phyloP scores from a whole-genome alignment of 92 coral and sea anemone genomes.

The Epizoanthus stellaris region DNA sequence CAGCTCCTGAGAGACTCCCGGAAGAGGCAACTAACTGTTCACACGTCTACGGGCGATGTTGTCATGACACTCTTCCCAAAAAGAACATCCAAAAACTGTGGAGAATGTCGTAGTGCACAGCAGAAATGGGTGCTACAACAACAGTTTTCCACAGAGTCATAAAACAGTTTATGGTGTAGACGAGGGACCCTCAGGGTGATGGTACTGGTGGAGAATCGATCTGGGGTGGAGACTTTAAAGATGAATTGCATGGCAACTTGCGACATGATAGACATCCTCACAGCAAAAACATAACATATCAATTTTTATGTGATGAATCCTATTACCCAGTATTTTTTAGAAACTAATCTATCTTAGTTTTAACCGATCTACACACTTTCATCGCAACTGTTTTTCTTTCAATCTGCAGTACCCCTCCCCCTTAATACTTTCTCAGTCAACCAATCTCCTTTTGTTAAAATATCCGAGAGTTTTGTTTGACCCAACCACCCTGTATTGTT shows the following conservation, averaged over 20 bases:
- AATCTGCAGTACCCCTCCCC: no score
- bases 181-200: slow-evolving; percentile 96
- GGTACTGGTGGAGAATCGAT: slow-evolving; percentile 99
- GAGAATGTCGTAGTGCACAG: slow-evolving; percentile 94
- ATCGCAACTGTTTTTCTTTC: no score
- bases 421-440: no score
- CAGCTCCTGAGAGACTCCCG: slow-evolving; percentile 79
- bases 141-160: slow-evolving; percentile 95
- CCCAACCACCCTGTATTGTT: no score
- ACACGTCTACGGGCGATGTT: slow-evolving; percentile 95
- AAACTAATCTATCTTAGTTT: no score
- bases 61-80: slow-evolving; percentile 77
- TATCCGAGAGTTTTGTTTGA: no score
- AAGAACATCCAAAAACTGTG: slow-evolving; percentile 96
- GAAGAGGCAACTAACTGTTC: slow-evolving; percentile 75
- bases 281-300: no score
- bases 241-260: slow-evolving; percentile 90
- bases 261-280: slow-evolving; percentile 81
- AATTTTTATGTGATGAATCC: no score
- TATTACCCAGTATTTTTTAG: no score
- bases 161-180: slow-evolving; percentile 97
- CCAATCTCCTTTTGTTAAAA: no score
- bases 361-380: no score
- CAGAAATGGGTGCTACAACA: slow-evolving; percentile 92
- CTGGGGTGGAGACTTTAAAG: slow-evolving; percentile 99